Conservation (phyloP, 23 tunicate genomes). For the Botrylloides violaceus region DNA sequence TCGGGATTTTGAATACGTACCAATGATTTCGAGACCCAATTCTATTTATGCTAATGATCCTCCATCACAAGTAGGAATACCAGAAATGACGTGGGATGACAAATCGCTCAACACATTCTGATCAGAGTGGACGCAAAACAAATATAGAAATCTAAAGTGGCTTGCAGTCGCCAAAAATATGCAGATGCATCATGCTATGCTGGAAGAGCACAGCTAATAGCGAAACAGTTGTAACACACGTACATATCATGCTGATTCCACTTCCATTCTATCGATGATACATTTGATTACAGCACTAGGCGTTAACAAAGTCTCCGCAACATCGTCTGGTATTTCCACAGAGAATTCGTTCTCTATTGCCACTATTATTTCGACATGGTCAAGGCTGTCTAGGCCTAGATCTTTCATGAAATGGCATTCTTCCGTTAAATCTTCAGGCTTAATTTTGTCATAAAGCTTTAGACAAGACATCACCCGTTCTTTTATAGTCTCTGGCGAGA, state of each 20-base stretch:
- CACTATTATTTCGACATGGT: constrained; percentile 27
- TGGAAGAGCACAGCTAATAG: too few relatives aligned
- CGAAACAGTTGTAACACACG: too few relatives aligned
- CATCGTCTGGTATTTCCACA: constrained; percentile 14
- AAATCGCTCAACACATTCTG: too few relatives aligned
- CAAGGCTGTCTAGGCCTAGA: constrained; percentile 25
- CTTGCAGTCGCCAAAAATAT: too few relatives aligned
- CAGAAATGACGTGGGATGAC: too few relatives aligned
- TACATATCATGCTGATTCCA: background rate
- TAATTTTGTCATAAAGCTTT: constrained; percentile 68
- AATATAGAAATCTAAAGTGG: too few relatives aligned
- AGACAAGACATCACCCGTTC: constrained; percentile 58
- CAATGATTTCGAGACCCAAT: too few relatives aligned
- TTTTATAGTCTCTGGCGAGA: constrained; percentile 19
- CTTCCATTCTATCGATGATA: background rate
- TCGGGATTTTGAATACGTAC: too few relatives aligned
- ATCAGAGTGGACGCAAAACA: too few relatives aligned
- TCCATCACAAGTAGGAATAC: too few relatives aligned
- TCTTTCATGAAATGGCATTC: constrained; percentile 21
- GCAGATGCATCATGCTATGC: too few relatives aligned
- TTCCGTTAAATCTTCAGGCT: constrained; percentile 8
- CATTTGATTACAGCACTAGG: constrained; percentile 14
- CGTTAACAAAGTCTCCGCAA: constrained; percentile 17
- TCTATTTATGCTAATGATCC: too few relatives aligned
- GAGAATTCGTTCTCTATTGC: constrained; percentile 29